These are phyloP conservation scores for Rhombomys opimus DNA, from an alignment of 2,113 vertebrate species.

Conservation along the genomic window DNA sequence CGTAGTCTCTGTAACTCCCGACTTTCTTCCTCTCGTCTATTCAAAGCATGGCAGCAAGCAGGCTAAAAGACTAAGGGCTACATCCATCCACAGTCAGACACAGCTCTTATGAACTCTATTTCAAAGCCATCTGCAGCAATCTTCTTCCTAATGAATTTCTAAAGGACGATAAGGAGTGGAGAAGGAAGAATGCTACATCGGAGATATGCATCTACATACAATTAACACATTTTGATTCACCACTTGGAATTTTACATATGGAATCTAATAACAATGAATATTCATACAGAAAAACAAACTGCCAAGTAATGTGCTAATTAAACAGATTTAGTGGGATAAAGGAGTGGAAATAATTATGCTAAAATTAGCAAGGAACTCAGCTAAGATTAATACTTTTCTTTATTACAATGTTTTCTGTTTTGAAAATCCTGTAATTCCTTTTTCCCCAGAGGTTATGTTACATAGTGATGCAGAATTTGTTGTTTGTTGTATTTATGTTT, in stretches of 20 bases:
- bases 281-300: constrained; percentile 75
- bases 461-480: neutral
- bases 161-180: neutral
- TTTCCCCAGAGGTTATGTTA: neutral
- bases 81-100: neutral
- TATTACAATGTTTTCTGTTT: constrained; percentile 12
- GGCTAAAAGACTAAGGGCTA: neutral
- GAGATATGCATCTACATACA: constrained; percentile 58
- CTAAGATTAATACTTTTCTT: constrained; percentile 34
- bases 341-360: constrained; percentile 71
- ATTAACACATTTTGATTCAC: constrained; percentile 78
- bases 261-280: constrained; percentile 75
- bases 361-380: constrained; percentile 70
- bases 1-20: neutral
- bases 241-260: constrained; percentile 77
- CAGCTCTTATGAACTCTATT: neutral
- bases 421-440: constrained; percentile 29
- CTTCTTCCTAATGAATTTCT: neutral
- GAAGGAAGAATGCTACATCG: constrained; percentile 42
- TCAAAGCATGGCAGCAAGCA: neutral
- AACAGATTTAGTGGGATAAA: constrained; percentile 69
- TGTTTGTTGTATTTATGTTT: neutral
- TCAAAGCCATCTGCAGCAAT: neutral
- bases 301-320: constrained; percentile 80
- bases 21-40: constrained; percentile 16